phyloP scores from a whole-genome alignment of 2,113 vertebrate genomes.

The Ceyx cyanopectus region DNA sequence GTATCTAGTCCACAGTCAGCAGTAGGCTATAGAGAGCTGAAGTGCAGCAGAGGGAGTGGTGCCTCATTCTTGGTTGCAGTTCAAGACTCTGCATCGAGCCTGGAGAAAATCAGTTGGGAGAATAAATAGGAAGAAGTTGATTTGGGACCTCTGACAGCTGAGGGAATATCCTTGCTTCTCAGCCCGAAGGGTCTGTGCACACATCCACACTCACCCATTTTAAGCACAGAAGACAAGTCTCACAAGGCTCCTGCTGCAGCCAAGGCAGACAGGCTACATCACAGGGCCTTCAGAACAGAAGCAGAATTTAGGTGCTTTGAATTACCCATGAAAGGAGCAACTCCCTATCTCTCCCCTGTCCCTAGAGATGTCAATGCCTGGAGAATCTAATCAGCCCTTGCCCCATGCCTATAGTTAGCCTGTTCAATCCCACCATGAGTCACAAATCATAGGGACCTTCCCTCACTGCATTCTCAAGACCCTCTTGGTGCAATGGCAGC shows the following conservation, averaged over 20 bases:
- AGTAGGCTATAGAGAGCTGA: fast-evolving
- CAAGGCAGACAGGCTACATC: not conserved
- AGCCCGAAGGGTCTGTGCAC: not conserved
- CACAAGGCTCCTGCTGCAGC: not conserved
- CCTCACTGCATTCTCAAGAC: not conserved
- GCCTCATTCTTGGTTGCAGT: not conserved
- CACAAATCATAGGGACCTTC: not conserved
- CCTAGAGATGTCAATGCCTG: not conserved
- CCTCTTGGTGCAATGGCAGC: not conserved
- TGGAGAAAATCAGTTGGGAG: not conserved
- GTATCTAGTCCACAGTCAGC: not conserved
- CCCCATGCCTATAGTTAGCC: not conserved
- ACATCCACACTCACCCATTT: not conserved
- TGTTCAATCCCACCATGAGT: not conserved
- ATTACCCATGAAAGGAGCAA: not conserved
- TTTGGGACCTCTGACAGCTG: not conserved
- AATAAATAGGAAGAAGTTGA: not conserved
- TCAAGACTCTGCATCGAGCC: not conserved
- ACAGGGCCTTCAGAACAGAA: not conserved
- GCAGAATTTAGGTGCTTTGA: not conserved
- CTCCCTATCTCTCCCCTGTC: not conserved
- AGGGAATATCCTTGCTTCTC: not conserved
- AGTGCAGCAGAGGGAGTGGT: not conserved
- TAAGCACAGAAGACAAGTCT: not conserved
- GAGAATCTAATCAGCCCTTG: not conserved